These are phyloP conservation scores for Elaphurus davidianus DNA, from an alignment of 2,113 vertebrate species.

Conservation along the genomic window DNA sequence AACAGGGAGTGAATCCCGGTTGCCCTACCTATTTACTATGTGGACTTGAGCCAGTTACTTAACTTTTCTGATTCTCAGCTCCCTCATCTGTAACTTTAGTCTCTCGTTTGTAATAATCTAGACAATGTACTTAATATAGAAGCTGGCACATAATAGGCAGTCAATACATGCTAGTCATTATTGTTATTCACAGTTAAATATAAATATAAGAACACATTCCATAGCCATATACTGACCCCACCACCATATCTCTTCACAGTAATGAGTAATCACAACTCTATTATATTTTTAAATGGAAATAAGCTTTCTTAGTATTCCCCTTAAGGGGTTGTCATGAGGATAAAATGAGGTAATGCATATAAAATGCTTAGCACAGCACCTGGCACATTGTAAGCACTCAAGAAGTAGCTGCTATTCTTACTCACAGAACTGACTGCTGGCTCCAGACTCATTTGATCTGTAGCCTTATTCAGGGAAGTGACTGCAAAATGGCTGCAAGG, in stretches of 20 bases:
- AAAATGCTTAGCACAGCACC: neutral
- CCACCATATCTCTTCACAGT: neutral
- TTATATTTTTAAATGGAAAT: neutral
- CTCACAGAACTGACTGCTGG: neutral
- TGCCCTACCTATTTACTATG: neutral
- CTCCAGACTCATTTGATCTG: neutral
- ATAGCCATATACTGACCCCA: neutral
- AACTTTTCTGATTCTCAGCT: neutral
- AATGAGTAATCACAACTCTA: neutral
- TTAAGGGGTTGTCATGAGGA: neutral
- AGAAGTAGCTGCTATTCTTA: neutral
- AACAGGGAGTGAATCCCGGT: neutral
- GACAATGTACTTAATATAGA: neutral
- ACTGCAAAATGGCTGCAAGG: constrained; percentile 68
- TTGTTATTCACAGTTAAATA: neutral
- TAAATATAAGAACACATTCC: neutral
- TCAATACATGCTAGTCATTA: neutral
- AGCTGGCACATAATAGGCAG: neutral
- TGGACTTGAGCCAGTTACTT: neutral
- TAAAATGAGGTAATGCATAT: constrained; percentile 8
- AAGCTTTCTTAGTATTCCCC: neutral
- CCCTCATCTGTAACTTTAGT: neutral
- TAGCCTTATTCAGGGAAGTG: constrained; percentile 14
- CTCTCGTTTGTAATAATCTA: neutral
- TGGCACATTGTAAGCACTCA: neutral